These are phyloP conservation scores for Malurus elegans DNA, from an alignment of 2,113 vertebrate species.

Conservation along the genomic window DNA sequence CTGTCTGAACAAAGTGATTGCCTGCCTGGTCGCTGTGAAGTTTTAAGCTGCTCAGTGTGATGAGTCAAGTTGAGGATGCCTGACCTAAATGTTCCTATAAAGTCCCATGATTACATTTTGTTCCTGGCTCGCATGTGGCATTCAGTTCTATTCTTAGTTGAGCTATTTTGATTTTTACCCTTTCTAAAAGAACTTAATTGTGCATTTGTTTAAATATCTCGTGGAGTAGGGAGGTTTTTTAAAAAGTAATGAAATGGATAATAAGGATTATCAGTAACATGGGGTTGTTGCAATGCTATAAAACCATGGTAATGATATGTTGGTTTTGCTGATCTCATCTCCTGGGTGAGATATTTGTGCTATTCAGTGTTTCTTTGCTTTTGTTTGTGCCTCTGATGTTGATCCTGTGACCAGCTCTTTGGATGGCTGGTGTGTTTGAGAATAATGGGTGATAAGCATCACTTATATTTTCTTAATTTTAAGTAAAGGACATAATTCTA, in stretches of 20 bases:
- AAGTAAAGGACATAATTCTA: neutral
- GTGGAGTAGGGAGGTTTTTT: neutral
- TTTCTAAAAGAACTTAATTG: constrained; percentile 39
- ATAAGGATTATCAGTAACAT: neutral
- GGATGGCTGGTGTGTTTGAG: neutral
- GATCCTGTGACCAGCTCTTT: neutral
- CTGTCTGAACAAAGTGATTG: constrained; percentile 15
- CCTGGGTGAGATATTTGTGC: neutral
- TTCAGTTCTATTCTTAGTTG: constrained; percentile 57
- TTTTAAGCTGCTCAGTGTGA: neutral
- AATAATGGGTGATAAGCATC: neutral
- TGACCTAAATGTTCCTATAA: constrained; percentile 64
- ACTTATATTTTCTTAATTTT: neutral
- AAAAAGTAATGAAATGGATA: neutral
- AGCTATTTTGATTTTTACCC: constrained; percentile 54
- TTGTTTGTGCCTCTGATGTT: neutral
- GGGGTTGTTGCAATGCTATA: neutral
- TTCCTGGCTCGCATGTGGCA: constrained; percentile 48
- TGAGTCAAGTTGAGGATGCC: constrained; percentile 48
- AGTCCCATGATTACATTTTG: constrained; percentile 58
- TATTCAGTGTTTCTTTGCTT: neutral
- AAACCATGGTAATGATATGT: neutral
- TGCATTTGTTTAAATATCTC: neutral
- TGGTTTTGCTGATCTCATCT: neutral
- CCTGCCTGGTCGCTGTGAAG: neutral